Base-by-base conservation (phyloP, 2,797 vertebrate genomes). In the Ctenopoma kingsleyae region DNA sequence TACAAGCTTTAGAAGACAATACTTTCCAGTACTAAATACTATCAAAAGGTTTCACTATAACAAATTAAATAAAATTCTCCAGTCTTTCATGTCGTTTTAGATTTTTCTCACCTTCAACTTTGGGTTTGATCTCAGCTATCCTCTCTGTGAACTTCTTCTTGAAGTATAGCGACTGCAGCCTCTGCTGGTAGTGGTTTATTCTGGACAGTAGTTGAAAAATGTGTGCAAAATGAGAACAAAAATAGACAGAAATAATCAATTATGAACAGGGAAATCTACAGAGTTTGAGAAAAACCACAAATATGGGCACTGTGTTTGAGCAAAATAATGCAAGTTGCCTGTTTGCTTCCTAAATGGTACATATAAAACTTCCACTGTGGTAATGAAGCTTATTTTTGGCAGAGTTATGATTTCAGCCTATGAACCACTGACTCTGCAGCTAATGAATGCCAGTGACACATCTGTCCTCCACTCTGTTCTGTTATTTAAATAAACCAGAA, bases 71-170 rank as follows among this genome's bases (percentile, higher is more conserved):
- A 13, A 52, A 40, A 27, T 54, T 38, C 5, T 36, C 2, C 11
- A 10, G 9, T 13, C 10, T 38, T 20, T 4, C 5, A 6, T 25
- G 3, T 27, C n/a, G n/a, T 55, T 6, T 46, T 3, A 43, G 30
- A 51, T 9, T 63, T 47, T 23, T 22, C 83, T 32, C 58, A 97
- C 98, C 97, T 96, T 98, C 98, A 66, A 99, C 96, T 94, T 99
- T 99, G 78, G 98, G 98, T 87, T 99, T 99, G 74, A 98, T 94
- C 92, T 99, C 98, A 13, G 96, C 96, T 86, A 99, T 96, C 81
- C 98, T 95, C 91, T 99, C 98, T 15, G 97, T 96, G 95, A 99
- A 99, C 93, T 99, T 99, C 94, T 99, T 99, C 82, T 99, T 99
- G 91, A 99, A 98, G 93, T 99, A 98, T 25, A 99, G 87, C 0